A percentile compares a stretch with the other conserved stretches of the same genome.
Conservation (phyloP, 2,797 vertebrate species). For the Muscicapa comitata region DNA sequence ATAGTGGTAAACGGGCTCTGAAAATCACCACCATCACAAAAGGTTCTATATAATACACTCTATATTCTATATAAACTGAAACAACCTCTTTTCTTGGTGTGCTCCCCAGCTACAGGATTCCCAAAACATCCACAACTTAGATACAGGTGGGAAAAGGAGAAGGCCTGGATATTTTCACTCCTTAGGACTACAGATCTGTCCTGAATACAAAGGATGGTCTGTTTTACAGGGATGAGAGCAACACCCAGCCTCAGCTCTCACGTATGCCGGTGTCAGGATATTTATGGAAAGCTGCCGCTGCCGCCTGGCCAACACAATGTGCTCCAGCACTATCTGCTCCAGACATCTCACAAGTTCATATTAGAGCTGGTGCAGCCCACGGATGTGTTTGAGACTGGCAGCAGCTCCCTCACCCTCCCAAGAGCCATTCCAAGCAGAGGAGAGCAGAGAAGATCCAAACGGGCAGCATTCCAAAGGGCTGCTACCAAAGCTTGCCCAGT, state of each 20-base stretch:
- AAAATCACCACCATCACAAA: neutral
- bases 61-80: rapidly evolving
- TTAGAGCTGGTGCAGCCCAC: neutral
- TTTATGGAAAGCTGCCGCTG: rapidly evolving
- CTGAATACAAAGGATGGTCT: neutral
- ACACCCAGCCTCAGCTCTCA: neutral
- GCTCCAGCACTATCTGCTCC: constrained; percentile 39
- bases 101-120: neutral
- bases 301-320: neutral
- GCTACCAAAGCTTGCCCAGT: rapidly evolving
- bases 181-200: neutral
- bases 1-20: neutral
- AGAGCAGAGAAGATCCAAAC: rapidly evolving
- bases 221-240: neutral
- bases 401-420: neutral
- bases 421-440: neutral
- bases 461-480: neutral
- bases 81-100: neutral
- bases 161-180: neutral
- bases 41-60: neutral
- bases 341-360: constrained; percentile 10
- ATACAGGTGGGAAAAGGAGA: neutral
- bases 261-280: neutral
- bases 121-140: neutral
- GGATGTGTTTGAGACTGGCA: neutral